These are phyloP conservation scores for Apoda limacodes DNA, from an alignment of 2,888 invertebrate species.

Conservation along the genomic window DNA sequence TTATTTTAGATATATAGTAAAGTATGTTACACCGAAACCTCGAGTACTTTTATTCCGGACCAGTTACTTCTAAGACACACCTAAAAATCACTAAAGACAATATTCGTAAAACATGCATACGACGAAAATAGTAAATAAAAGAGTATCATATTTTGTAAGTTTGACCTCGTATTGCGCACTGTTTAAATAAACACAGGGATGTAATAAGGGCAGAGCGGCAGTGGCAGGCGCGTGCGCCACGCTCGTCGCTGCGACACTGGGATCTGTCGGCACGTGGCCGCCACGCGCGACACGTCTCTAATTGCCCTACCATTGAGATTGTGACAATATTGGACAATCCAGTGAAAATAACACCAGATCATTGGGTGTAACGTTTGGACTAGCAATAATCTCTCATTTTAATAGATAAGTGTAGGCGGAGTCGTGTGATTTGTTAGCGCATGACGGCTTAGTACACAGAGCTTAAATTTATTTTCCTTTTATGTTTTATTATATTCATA, in stretches of 20 bases:
- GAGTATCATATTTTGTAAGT: slow-evolving; percentile 35
- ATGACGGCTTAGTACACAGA: slow-evolving; percentile 26
- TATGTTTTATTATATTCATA: too few species aligned
- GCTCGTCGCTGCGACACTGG: slow-evolving; percentile 21
- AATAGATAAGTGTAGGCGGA: slow-evolving; percentile 66
- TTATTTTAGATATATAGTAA: too few species aligned
- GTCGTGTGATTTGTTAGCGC: slow-evolving; percentile 55
- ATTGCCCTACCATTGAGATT: slow-evolving; percentile 62
- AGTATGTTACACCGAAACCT: too few species aligned
- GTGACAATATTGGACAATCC: slow-evolving; percentile 68
- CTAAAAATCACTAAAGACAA: too few species aligned
- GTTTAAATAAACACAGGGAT: slow-evolving; percentile 51
- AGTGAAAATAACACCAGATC: slow-evolving; percentile 65
- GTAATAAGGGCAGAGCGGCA: slow-evolving; percentile 39
- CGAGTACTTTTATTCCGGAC: too few species aligned
- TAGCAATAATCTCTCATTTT: slow-evolving; percentile 66
- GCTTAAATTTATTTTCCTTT: too few species aligned
- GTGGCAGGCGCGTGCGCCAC: slow-evolving; percentile 32
- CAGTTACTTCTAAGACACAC: too few species aligned
- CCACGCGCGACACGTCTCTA: slow-evolving; percentile 63
- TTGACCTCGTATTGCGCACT: slow-evolving; percentile 34
- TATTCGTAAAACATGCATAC: too few species aligned
- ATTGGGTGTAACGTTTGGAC: slow-evolving; percentile 40
- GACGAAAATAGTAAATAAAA: too few species aligned
- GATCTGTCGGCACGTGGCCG: slow-evolving; percentile 43